These are phyloP conservation scores for Microcebus murinus DNA, from an alignment of 2,113 vertebrate species.

Conservation along the genomic window DNA sequence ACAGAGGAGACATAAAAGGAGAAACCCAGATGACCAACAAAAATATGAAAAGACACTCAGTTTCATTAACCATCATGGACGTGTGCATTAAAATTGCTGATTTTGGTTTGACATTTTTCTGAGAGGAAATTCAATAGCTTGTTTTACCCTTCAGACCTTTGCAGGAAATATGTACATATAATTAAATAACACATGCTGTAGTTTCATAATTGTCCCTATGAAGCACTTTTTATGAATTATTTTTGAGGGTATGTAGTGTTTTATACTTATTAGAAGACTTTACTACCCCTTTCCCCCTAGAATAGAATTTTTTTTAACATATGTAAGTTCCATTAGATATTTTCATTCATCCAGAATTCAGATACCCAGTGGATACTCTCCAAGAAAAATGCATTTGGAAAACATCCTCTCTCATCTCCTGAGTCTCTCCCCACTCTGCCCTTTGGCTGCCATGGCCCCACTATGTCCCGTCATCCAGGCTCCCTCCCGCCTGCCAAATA, in stretches of 20 bases:
- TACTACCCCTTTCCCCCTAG: not conserved
- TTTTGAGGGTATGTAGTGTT: not conserved
- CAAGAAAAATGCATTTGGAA: constrained; percentile 3
- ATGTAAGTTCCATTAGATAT: not conserved
- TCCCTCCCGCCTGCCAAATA: not conserved
- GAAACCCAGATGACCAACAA: not conserved
- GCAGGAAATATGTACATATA: not conserved
- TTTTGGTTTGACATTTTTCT: constrained; percentile 28
- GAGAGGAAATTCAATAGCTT: not conserved
- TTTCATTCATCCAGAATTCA: constrained; percentile 31
- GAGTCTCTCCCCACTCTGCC: not conserved
- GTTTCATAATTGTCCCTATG: not conserved
- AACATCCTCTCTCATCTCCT: not conserved
- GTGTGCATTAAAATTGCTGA: not conserved
- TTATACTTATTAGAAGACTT: not conserved
- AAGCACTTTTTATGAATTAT: not conserved
- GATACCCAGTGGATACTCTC: not conserved
- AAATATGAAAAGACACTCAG: not conserved
- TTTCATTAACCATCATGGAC: not conserved
- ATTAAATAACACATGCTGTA: not conserved
- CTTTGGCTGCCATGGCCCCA: not conserved
- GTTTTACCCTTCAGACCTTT: not conserved
- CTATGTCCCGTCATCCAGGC: not conserved
- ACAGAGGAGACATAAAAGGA: not conserved
- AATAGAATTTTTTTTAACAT: not conserved